These are phyloP conservation scores for Tachina fera DNA, from an alignment of 2,888 invertebrate genomes.

Conservation along the genomic window DNA sequence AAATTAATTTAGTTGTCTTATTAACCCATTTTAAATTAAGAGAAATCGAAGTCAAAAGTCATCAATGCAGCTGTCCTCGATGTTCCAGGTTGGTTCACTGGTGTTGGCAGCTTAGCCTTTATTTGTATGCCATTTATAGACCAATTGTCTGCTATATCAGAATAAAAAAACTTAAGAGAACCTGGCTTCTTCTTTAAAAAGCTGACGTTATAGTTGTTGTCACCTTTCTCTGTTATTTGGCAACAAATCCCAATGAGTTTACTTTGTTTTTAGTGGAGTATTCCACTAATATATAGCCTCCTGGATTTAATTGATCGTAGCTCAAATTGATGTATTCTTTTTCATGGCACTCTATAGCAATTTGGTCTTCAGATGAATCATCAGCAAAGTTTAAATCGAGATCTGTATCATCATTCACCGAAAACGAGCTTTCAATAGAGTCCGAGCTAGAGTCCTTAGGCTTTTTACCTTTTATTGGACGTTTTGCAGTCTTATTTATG, in stretches of 20 bases:
- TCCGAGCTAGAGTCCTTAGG: slow-evolving; percentile 62
- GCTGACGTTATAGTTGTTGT: slow-evolving; percentile 54
- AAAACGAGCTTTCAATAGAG: slow-evolving; percentile 62
- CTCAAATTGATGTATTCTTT: slow-evolving; percentile 47
- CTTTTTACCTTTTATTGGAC: slow-evolving; percentile 52
- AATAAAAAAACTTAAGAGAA: too few species aligned
- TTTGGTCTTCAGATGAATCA: slow-evolving; percentile 55
- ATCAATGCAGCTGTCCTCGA: slow-evolving; percentile 27
- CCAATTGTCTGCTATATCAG: slow-evolving; percentile 17
- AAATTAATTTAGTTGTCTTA: slow-evolving; percentile 19
- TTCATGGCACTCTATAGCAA: slow-evolving; percentile 64
- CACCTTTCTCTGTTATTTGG: slow-evolving; percentile 58
- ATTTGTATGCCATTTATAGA: slow-evolving; percentile 28
- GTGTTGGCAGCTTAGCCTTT: slow-evolving; percentile 29
- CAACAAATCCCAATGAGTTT: slow-evolving; percentile 56
- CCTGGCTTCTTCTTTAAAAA: slow-evolving; percentile 52
- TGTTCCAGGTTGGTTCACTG: slow-evolving; percentile 31
- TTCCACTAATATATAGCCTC: slow-evolving; percentile 52
- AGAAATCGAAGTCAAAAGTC: slow-evolving; percentile 38
- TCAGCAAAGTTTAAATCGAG: slow-evolving; percentile 47
- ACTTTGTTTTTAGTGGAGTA: slow-evolving; percentile 57
- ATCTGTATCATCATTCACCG: slow-evolving; percentile 63
- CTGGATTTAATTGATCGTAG: slow-evolving; percentile 36
- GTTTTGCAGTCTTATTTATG: slow-evolving; percentile 46
- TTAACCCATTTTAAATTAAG: slow-evolving; percentile 38